These are phyloP conservation scores for Scortum barcoo DNA, from an alignment of 2,113 vertebrate species.

Conservation along the genomic window DNA sequence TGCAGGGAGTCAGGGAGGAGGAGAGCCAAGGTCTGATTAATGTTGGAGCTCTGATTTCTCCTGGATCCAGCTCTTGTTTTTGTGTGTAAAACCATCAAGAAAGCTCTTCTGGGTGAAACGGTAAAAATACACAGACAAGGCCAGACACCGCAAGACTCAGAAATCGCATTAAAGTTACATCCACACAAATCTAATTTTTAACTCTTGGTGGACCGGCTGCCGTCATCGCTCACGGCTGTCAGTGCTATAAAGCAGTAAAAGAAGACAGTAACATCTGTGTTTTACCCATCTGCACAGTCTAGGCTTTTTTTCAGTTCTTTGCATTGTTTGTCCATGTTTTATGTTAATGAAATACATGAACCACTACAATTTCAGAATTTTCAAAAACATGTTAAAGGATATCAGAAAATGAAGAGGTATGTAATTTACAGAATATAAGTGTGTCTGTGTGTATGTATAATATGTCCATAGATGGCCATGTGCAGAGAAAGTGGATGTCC, in stretches of 20 bases:
- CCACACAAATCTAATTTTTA: not conserved
- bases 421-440: not conserved
- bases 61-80: not conserved
- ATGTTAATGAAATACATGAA: not conserved
- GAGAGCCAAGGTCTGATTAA: conserved; percentile 25
- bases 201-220: not conserved
- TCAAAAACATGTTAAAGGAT: not conserved
- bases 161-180: not conserved
- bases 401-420: not conserved
- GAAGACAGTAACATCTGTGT: not conserved
- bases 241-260: not conserved
- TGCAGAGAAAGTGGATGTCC: not conserved
- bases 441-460: not conserved
- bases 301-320: not conserved
- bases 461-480: not conserved
- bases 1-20: conserved; percentile 8
- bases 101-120: conserved; percentile 4
- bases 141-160: conserved; percentile 8
- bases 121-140: conserved; percentile 2
- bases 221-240: conserved; percentile 3
- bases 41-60: conserved; percentile 22
- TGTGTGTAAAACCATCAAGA: conserved; percentile 2
- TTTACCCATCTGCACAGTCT: not conserved
- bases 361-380: not conserved
- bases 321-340: not conserved